Base-by-base conservation (phyloP, 1,140 invertebrate species). In the Cylas formicarius region DNA sequence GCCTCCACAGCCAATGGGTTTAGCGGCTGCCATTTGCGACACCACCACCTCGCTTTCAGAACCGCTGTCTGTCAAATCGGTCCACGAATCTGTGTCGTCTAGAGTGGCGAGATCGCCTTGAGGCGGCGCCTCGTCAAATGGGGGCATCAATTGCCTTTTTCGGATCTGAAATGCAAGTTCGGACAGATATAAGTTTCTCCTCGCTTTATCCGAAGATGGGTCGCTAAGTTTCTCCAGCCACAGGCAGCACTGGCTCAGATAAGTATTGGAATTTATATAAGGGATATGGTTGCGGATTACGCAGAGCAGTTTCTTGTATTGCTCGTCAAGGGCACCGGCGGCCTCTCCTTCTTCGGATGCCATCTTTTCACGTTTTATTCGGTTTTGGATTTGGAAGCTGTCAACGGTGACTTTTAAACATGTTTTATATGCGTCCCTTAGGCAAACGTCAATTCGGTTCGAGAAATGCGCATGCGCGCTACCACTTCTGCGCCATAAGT, bases 191-290 rank as follows among this genome's bases (percentile, higher is more conserved):
- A 59, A 42, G 35, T 70, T 70, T 28, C 69, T 56, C 2, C 65
- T 38, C 18, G 22, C 39, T n/a, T 62, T 62, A 17, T 70, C 62
- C 1, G 49, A 33, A 4, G 23, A 14, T 0, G 57, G 38, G 3
- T n/a, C 8, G 23, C 56, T 59, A 8, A 71, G 50, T 45, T 69
- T 69, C 4, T 68, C 55, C 3, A 70, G 40, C 69, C 69, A 71
- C 20, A 60, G 29, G 33, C 57, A 54, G 27, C 66, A 70, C 5
- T 65, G 46, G 4, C 55, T 22, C 4, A 57, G 50, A 22, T 62
- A 56, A 8, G 55, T 34, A 3, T 53, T 18, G 1, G 57, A 57
- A 10, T 46, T 58, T 22, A 69, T 45, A 9, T 34, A 46, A 5
- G 65, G 37, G 24, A 70, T 52, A 14, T 63, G 56, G 5, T 67